Percentiles rank a stretch among this genome's conserved stretches.
phyloP scores from a whole-genome alignment of 2,797 vertebrate genomes.

The Tarsius wallacei region DNA sequence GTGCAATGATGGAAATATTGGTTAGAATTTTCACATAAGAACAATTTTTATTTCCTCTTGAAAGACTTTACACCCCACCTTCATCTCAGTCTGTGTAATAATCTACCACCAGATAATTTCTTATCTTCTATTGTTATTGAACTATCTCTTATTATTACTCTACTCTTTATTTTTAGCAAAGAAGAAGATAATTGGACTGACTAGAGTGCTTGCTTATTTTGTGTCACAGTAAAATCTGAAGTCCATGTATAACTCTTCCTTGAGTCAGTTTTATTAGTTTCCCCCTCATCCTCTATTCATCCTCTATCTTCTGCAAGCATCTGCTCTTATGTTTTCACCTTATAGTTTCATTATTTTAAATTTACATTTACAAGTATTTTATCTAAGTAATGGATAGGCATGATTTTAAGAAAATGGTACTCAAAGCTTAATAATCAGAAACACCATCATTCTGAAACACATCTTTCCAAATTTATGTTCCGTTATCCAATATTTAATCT shows the following conservation, averaged over 20 bases:
- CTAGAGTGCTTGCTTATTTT: not conserved
- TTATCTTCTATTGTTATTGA: not conserved
- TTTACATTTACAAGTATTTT: conserved; percentile 1
- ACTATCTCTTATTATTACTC: not conserved
- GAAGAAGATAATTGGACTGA: not conserved
- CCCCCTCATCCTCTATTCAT: not conserved
- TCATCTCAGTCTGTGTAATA: not conserved
- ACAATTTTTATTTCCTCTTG: not conserved
- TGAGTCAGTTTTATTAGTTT: not conserved
- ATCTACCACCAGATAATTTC: not conserved
- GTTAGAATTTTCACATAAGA: not conserved
- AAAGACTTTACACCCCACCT: not conserved
- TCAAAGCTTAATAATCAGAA: not conserved
- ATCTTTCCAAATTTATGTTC: not conserved
- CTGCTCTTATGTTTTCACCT: not conserved
- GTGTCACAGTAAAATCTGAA: not conserved
- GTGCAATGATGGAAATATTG: not conserved
- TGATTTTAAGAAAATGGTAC: not conserved
- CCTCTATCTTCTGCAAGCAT: not conserved
- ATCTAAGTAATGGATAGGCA: not conserved
- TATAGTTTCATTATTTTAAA: not conserved
- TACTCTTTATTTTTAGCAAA: not conserved
- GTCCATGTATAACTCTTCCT: not conserved
- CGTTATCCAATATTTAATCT: not conserved
- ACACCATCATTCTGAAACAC: not conserved